phyloP scores from a whole-genome alignment of 2,888 invertebrate genomes.

The Nysson spinosus region DNA sequence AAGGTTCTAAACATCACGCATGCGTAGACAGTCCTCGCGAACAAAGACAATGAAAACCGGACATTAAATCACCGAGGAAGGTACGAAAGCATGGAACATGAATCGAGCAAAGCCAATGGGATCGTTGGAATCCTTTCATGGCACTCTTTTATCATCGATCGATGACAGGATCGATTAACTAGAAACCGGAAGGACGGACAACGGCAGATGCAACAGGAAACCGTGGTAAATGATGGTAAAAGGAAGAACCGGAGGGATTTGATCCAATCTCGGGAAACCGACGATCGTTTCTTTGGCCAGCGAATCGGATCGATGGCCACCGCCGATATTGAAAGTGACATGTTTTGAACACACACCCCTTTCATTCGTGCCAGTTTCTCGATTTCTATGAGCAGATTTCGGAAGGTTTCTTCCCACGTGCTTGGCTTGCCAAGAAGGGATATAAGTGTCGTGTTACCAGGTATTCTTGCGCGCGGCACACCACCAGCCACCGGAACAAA shows the following conservation, averaged over 20 bases:
- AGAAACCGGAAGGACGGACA: slow-evolving; percentile 24
- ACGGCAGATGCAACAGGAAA: background rate
- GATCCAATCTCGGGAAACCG: slow-evolving; percentile 26
- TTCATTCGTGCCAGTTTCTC: slow-evolving; percentile 65
- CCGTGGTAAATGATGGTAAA: background rate
- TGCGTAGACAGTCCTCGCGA: too few relatives aligned
- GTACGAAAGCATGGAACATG: background rate
- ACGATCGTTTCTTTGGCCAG: slow-evolving; percentile 13
- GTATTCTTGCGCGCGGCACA: slow-evolving; percentile 55
- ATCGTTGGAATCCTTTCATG: background rate
- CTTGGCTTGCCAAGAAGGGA: slow-evolving; percentile 63
- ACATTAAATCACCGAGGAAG: background rate
- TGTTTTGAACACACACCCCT: slow-evolving; percentile 77
- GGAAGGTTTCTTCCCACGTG: slow-evolving; percentile 75
- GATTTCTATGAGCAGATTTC: slow-evolving; percentile 75
- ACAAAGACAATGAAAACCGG: background rate
- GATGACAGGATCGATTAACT: slow-evolving; percentile 6
- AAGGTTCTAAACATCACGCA: too few relatives aligned
- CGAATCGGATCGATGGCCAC: slow-evolving; percentile 71
- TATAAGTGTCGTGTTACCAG: slow-evolving; percentile 70
- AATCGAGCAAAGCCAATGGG: background rate
- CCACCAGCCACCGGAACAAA: slow-evolving; percentile 65
- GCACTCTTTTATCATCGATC: background rate
- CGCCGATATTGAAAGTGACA: slow-evolving; percentile 76
- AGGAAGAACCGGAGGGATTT: background rate